These are phyloP conservation scores for Strix occidentalis DNA, from an alignment of 2,797 vertebrate species.

Conservation along the genomic window DNA sequence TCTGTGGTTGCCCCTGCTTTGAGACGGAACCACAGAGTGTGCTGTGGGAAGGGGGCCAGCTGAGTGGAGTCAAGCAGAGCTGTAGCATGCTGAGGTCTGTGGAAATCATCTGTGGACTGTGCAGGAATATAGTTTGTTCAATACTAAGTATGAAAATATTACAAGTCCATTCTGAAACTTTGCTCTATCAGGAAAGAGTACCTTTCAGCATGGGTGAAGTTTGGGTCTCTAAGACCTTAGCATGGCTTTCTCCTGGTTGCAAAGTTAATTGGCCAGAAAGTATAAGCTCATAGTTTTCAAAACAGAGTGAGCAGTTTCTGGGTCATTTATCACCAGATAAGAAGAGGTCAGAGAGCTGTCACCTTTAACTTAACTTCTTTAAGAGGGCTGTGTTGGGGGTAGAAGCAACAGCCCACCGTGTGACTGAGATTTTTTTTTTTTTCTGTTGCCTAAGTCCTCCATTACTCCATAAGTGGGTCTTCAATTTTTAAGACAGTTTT, in stretches of 20 bases:
- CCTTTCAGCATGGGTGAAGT: neutral
- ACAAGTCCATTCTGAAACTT: neutral
- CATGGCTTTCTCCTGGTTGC: neutral
- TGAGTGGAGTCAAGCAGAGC: neutral
- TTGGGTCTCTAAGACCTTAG: neutral
- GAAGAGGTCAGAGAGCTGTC: neutral
- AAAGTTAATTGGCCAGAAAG: neutral
- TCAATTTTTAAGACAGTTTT: conserved; percentile 39
- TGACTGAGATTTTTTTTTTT: neutral
- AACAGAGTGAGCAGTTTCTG: neutral
- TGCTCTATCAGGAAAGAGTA: neutral
- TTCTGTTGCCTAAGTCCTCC: neutral
- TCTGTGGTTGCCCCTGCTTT: neutral
- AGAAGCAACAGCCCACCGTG: neutral
- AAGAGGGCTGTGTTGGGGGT: neutral
- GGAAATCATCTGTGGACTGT: neutral
- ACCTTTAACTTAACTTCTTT: neutral
- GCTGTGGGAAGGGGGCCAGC: neutral
- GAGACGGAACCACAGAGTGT: neutral
- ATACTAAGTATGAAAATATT: neutral
- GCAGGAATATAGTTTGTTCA: neutral
- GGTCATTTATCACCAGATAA: neutral
- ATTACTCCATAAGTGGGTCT: neutral
- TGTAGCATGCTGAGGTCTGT: neutral
- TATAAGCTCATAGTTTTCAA: neutral